Conservation (phyloP, 1,140 invertebrate genomes). For the Zaprionus ornatus region DNA sequence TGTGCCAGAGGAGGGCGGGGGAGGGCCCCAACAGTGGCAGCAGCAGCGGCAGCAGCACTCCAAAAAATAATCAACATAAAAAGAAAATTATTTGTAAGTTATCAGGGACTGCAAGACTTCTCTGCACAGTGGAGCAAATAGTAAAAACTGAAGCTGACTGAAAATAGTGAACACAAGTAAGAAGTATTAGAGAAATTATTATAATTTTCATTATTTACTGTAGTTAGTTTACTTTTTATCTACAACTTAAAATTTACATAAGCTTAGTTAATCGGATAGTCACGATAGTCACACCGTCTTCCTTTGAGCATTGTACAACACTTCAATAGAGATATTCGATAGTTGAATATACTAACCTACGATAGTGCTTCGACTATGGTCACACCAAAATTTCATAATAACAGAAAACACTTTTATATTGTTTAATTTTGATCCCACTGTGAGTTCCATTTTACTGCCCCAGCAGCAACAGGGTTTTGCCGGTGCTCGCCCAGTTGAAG, state of each 20-base stretch:
- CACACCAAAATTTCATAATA: neutral
- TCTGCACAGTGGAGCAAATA: constrained; percentile 26
- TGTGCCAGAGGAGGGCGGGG: neutral
- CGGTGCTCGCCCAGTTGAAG: constrained; percentile 12
- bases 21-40: neutral
- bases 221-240: neutral
- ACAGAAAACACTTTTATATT: neutral
- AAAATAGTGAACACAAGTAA: too few relatives aligned
- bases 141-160: neutral
- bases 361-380: neutral
- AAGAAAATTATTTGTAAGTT: constrained; percentile 81
- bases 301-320: too few relatives aligned
- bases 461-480: neutral
- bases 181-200: neutral
- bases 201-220: too few relatives aligned
- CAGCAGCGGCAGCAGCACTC: neutral
- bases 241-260: too few relatives aligned
- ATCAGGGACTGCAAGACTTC: constrained; percentile 61
- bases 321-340: neutral
- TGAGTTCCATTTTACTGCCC: constrained; percentile 19
- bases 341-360: neutral
- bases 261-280: too few relatives aligned
- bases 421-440: constrained; percentile 32
- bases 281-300: too few relatives aligned
- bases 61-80: constrained; percentile 82